phyloP scores from a whole-genome alignment of 2,888 invertebrate species.

The Himalopsyche japonica region DNA sequence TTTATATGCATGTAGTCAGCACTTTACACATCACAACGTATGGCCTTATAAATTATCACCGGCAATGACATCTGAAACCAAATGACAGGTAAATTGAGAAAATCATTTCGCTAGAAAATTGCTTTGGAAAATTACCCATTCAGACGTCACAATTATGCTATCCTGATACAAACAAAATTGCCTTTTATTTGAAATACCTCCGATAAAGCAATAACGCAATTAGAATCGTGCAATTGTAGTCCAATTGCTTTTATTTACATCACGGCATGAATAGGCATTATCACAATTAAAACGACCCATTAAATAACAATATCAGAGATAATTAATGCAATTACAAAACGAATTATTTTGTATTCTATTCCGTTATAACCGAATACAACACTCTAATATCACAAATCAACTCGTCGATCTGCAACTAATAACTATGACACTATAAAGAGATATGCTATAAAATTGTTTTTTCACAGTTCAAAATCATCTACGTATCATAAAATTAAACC shows the following conservation, averaged over 20 bases:
- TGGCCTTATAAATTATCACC: conserved; percentile 23
- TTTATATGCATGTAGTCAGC: background rate
- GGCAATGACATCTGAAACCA: conserved; percentile 30
- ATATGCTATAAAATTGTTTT: too few relatives aligned
- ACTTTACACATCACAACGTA: background rate
- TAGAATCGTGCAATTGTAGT: conserved; percentile 20
- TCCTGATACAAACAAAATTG: conserved; percentile 12
- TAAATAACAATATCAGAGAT: background rate
- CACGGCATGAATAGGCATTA: background rate
- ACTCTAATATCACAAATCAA: too few relatives aligned
- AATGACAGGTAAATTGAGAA: conserved; percentile 40
- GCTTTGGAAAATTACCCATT: conserved; percentile 37
- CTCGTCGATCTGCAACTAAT: too few relatives aligned
- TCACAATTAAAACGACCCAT: background rate
- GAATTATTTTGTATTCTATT: background rate
- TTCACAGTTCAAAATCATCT: too few relatives aligned
- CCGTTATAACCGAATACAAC: background rate
- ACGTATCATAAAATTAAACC: too few relatives aligned
- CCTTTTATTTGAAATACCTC: conserved; percentile 27
- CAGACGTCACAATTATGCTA: conserved; percentile 32
- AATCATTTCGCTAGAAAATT: conserved; percentile 33
- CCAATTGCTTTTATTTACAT: background rate
- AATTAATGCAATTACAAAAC: background rate
- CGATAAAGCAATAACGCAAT: conserved; percentile 18
- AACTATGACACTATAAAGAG: too few relatives aligned